Evolutionary conservation across 2,888 invertebrate species (phyloP).

Genomic region (Dendrolimus pini): DNA sequence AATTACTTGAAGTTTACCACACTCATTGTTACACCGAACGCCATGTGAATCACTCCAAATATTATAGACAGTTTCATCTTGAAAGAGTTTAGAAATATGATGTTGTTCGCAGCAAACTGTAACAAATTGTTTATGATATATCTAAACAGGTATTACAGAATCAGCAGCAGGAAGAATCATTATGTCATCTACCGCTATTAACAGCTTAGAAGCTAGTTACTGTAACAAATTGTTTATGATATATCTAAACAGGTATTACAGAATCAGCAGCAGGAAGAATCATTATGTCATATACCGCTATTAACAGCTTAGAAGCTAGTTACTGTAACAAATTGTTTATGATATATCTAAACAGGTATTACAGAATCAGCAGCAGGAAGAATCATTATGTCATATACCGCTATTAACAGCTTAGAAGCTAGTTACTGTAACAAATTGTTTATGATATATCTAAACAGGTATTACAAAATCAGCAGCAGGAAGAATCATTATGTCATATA

Average conservation of each 20-base stretch:
- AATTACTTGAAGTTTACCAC: slow-evolving; percentile 78
- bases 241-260: too few species aligned
- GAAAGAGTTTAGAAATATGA: slow-evolving; percentile 83
- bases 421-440: slow-evolving; percentile 44
- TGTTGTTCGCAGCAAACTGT: slow-evolving; percentile 79
- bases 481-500: background rate
- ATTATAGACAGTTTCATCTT: slow-evolving; percentile 87
- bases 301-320: too few species aligned
- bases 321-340: slow-evolving; percentile 39
- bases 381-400: background rate
- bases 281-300: background rate
- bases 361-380: background rate
- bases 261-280: background rate
- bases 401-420: too few species aligned
- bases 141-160: too few species aligned
- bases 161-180: background rate
- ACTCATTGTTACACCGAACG: slow-evolving; percentile 82
- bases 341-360: too few species aligned
- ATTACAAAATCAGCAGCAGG: background rate
- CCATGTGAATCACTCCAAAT: slow-evolving; percentile 84
- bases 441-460: background rate
- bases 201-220: too few species aligned
- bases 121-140: slow-evolving; percentile 13
- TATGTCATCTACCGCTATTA: background rate
- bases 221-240: slow-evolving; percentile 27